Conservation (phyloP, 2,113 vertebrate genomes). For the Saguinus midas region DNA sequence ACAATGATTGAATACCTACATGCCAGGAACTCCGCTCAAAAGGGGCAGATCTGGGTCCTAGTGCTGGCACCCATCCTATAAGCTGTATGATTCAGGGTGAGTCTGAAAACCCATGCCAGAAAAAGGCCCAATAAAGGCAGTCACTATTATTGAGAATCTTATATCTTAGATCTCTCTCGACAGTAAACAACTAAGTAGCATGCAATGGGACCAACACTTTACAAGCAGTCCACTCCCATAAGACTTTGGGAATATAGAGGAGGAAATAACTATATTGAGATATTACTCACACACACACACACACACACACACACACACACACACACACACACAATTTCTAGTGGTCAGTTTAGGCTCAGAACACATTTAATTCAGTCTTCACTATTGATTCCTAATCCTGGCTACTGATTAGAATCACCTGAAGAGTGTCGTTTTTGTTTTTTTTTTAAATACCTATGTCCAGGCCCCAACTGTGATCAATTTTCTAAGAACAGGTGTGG, state of each 20-base stretch:
- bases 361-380: not conserved
- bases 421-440: not conserved
- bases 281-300: not conserved
- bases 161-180: not conserved
- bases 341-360: not conserved
- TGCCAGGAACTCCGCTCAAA: constrained; percentile 8
- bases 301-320: not conserved
- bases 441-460: not conserved
- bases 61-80: not conserved
- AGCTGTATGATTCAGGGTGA: constrained; percentile 3
- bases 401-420: not conserved
- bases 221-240: not conserved
- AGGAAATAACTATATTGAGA: not conserved
- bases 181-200: not conserved
- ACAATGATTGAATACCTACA: constrained; percentile 47
- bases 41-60: not conserved
- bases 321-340: not conserved
- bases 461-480: not conserved
- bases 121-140: not conserved
- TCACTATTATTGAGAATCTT: not conserved
- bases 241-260: not conserved
- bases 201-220: not conserved
- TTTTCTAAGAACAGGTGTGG: not conserved
- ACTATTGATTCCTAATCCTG: not conserved
- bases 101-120: not conserved